Evolutionary conservation across 2,113 vertebrate species (phyloP).

Genomic region (Chaenogobius annularis): DNA sequence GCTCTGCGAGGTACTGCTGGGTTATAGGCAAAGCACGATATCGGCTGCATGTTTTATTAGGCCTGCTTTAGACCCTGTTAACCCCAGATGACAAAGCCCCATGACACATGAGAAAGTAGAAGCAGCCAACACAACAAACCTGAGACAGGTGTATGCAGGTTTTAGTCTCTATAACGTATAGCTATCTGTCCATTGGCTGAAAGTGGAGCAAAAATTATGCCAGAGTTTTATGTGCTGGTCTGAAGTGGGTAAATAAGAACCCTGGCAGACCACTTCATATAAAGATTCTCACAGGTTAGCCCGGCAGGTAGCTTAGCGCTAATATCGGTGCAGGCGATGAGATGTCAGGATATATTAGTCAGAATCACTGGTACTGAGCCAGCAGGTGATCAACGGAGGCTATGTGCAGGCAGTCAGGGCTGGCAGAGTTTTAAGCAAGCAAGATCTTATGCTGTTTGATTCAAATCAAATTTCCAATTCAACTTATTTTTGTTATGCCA

Average conservation of each 20-base stretch:
- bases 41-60: constrained; percentile 21
- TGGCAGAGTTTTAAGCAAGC: background rate
- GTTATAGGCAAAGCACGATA: background rate
- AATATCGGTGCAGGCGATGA: constrained; percentile 64
- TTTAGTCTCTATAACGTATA: background rate
- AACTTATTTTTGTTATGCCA: no score
- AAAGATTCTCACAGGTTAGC: constrained; percentile 65
- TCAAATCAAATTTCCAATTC: no score
- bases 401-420: constrained; percentile 26
- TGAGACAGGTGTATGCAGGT: constrained; percentile 1
- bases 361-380: constrained; percentile 67
- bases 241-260: constrained; percentile 69
- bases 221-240: constrained; percentile 67
- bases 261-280: constrained; percentile 64
- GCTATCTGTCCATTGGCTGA: constrained; percentile 1
- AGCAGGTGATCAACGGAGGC: constrained; percentile 57
- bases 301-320: constrained; percentile 68
- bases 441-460: background rate
- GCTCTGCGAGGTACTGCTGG: background rate
- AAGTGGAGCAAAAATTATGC: constrained; percentile 34
- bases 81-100: constrained; percentile 37
- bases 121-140: constrained; percentile 8
- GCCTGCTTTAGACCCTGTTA: constrained; percentile 39
- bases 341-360: constrained; percentile 76
- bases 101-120: constrained; percentile 16